Base-by-base conservation (phyloP, 2,888 invertebrate genomes). In the Chromoteleia sp. region DNA sequence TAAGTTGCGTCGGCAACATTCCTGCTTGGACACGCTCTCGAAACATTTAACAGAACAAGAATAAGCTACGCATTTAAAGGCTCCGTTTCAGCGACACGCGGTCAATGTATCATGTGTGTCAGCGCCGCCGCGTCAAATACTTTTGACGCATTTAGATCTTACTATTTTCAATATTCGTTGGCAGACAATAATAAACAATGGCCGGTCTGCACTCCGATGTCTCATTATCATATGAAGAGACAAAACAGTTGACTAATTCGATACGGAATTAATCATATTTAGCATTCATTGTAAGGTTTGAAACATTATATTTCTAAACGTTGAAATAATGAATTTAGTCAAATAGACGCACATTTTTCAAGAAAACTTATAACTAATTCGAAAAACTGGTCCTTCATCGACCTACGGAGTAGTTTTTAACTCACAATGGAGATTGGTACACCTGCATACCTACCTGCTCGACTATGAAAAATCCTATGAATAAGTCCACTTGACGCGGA, bases 21-120 rank as follows among this genome's bases (percentile, higher is more conserved):
- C 86, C 82, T 73, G 30, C 52, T 87, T 86, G 56, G 86, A 84
- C 80, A 87, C 87, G 88, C 86, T 87, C 85, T 88, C 83, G 82
- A 79, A 74, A 59, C 43, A 67, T 59, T 73, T 33, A 82, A 84
- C 83, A 76, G 81, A 80, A 83, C 70, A 74, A 82, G 81, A 85
- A 85, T 82, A 71, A 65, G 68, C 10, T 25, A 54, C 56, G 15
- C 61, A 75, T 82, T 58, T 43, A 54, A 71, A 75, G 50, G 10
- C 52, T 41, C 15, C 30, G 33, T 56, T 65, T 80, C 45, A 33
- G 10, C 56, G 25, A 59, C 71, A 4, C 30, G 36, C 56, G 67
- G 73, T 74, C 68, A 68, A 79, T 63, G 67, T 52, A 65, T 71
- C 78, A n/a, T n/a, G 52, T 67, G 25, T 59, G 50, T 71, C 36